These are phyloP conservation scores for Acronicta leporina DNA, from an alignment of 2,888 invertebrate species.

Conservation along the genomic window DNA sequence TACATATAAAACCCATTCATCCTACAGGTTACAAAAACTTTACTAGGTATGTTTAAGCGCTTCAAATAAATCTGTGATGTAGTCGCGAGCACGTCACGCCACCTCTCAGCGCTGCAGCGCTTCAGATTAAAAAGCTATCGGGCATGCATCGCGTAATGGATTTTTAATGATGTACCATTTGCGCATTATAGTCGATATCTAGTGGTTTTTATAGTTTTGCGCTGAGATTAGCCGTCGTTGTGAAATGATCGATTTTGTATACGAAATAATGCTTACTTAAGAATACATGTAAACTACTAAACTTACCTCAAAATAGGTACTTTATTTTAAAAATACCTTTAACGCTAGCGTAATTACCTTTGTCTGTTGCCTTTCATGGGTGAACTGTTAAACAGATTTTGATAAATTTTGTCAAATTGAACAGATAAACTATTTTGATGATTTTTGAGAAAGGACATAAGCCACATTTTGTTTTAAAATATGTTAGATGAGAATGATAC, in stretches of 20 bases:
- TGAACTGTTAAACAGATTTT: no score
- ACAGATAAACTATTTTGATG: no score
- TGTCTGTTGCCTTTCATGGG: no score
- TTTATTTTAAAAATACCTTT: no score
- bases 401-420: no score
- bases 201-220: constrained; percentile 46
- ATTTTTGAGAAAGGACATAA: no score
- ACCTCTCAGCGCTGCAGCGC: constrained; percentile 49
- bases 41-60: constrained; percentile 17
- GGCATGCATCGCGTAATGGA: constrained; percentile 72
- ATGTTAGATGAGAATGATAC: no score
- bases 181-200: constrained; percentile 50
- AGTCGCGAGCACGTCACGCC: constrained; percentile 36
- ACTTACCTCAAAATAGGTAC: no score
- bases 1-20: neutral
- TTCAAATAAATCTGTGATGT: constrained; percentile 42
- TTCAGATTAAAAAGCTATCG: constrained; percentile 73
- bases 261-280: neutral
- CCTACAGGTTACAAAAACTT: constrained; percentile 9
- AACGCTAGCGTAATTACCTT: no score
- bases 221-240: constrained; percentile 23
- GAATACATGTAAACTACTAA: no score
- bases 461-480: no score
- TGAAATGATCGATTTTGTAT: constrained; percentile 4
- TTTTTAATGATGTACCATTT: constrained; percentile 74